Conservation (phyloP, 2,113 vertebrate genomes). For the Tympanuchus pallidicinctus region DNA sequence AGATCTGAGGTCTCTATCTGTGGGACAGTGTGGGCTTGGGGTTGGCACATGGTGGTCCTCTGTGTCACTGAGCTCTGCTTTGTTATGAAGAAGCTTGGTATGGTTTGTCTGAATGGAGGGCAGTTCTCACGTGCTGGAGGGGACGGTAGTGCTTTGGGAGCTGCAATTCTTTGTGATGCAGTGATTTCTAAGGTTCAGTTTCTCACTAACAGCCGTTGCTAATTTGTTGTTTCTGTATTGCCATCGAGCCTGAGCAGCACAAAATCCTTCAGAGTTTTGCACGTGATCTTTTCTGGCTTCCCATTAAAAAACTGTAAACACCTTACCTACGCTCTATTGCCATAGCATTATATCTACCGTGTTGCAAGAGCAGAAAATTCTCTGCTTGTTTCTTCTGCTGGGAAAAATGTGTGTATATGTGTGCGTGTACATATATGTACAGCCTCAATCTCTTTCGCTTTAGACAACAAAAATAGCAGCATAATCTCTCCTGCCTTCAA, state of each 20-base stretch:
- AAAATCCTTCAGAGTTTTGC: not conserved
- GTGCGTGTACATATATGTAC: not conserved
- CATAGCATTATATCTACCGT: not conserved
- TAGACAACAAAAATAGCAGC: slow-evolving; percentile 11
- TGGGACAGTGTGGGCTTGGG: not conserved
- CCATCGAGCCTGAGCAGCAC: not conserved
- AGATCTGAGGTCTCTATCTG: not conserved
- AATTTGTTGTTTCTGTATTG: not conserved
- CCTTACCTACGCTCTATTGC: not conserved
- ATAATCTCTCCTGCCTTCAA: slow-evolving; percentile 26
- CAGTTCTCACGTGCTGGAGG: not conserved
- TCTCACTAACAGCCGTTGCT: not conserved
- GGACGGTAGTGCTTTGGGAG: not conserved
- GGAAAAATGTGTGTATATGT: not conserved
- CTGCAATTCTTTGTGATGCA: not conserved
- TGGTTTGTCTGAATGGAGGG: not conserved
- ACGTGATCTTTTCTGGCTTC: not conserved
- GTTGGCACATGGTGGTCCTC: not conserved
- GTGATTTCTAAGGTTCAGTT: not conserved
- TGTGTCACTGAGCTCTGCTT: not conserved
- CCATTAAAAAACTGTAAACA: not conserved
- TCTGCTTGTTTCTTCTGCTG: not conserved
- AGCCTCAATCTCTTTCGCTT: slow-evolving; percentile 26
- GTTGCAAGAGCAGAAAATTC: not conserved
- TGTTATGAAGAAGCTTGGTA: no score